A percentile compares a stretch with the other conserved stretches of the same genome.
phyloP scores from a whole-genome alignment of 2,113 vertebrate species.

The Prunella himalayana region DNA sequence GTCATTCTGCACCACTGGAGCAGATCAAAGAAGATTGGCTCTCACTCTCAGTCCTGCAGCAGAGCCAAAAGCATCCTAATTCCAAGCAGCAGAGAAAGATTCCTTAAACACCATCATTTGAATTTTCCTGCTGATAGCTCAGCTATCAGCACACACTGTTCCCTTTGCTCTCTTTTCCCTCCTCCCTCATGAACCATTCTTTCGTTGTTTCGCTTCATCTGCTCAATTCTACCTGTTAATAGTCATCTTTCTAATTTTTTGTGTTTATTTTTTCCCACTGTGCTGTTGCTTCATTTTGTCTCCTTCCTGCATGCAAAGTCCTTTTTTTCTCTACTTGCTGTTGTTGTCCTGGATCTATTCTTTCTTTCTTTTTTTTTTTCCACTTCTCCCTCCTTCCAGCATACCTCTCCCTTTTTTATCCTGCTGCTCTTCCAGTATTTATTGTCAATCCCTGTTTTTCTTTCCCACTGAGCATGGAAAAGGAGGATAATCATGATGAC shows the following conservation, averaged over 20 bases:
- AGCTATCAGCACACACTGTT: background rate
- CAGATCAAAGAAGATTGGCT: slow-evolving; percentile 51
- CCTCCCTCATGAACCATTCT: background rate
- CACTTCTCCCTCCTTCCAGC: background rate
- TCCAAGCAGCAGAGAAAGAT: background rate
- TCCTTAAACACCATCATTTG: slow-evolving; percentile 14
- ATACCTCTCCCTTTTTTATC: background rate
- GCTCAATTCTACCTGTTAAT: background rate
- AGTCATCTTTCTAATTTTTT: background rate
- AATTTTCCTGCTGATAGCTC: slow-evolving; percentile 5
- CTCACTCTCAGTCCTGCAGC: background rate
- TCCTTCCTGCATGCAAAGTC: background rate
- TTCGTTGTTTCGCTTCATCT: background rate
- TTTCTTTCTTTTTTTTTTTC: background rate
- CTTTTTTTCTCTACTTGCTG: background rate
- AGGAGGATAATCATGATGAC: background rate
- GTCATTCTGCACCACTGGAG: slow-evolving; percentile 25
- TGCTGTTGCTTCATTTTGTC: background rate
- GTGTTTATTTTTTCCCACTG: background rate
- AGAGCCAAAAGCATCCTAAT: slow-evolving; percentile 35
- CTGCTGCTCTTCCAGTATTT: background rate
- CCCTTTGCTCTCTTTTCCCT: background rate
- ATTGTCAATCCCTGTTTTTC: background rate
- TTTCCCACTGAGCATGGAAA: background rate
- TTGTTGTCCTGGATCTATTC: background rate